Percentiles rank a stretch among this genome's conserved stretches.
phyloP scores from a whole-genome alignment of 2,888 invertebrate species.

The Aphidius colemani region DNA sequence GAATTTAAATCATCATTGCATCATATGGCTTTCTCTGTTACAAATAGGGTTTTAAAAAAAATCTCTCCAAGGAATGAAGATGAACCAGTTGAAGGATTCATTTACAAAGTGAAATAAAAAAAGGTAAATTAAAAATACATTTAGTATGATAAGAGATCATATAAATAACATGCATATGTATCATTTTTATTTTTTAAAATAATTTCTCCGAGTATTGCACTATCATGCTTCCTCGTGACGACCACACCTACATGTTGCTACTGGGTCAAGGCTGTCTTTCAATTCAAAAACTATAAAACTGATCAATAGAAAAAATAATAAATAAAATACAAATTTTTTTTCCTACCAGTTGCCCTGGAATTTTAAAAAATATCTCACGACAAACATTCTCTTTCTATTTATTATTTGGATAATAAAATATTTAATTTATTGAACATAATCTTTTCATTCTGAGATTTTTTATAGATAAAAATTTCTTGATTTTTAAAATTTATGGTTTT shows the following conservation, averaged over 20 bases:
- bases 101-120: too few species aligned
- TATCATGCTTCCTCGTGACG: conserved; percentile 14
- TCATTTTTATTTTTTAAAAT: conserved; percentile 15
- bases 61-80: too few species aligned
- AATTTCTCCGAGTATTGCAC: conserved; percentile 2
- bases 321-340: neutral
- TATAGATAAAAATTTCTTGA: too few species aligned
- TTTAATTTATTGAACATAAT: too few species aligned
- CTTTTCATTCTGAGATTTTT: too few species aligned
- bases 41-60: neutral
- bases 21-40: conserved; percentile 38
- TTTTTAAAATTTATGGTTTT: too few species aligned
- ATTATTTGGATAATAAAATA: too few species aligned
- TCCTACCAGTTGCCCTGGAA: conserved; percentile 7
- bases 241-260: conserved; percentile 26
- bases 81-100: too few species aligned
- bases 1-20: conserved; percentile 32
- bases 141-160: too few species aligned
- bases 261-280: conserved; percentile 41
- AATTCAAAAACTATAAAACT: conserved; percentile 7
- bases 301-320: neutral
- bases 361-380: neutral
- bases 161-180: neutral
- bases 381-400: conserved; percentile 9
- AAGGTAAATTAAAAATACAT: neutral